These are phyloP conservation scores for Steatornis caripensis DNA, from an alignment of 2,113 vertebrate species.

Conservation along the genomic window DNA sequence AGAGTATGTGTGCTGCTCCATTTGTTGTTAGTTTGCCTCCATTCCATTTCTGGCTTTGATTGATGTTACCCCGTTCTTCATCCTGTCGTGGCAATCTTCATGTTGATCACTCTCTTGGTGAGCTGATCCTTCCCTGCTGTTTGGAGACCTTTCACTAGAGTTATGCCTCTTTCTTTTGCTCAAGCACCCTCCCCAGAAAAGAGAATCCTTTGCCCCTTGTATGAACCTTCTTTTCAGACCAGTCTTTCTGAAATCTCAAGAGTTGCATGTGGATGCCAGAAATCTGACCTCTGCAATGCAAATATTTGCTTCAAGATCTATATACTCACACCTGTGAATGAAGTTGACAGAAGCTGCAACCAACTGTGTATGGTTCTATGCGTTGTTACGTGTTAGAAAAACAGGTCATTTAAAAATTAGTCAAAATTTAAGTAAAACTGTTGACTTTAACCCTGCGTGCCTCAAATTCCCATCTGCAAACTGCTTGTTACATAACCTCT, in stretches of 20 bases:
- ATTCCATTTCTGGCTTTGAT: neutral
- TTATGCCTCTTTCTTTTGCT: neutral
- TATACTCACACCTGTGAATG: neutral
- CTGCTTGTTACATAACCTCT: neutral
- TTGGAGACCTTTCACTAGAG: neutral
- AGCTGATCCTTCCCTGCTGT: neutral
- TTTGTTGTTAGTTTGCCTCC: neutral
- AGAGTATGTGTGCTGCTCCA: neutral
- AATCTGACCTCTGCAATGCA: neutral
- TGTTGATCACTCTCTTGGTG: neutral
- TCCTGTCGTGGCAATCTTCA: neutral
- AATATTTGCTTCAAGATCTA: neutral
- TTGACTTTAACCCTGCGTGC: neutral
- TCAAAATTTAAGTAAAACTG: neutral
- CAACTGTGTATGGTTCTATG: fast-evolving
- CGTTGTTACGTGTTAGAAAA: fast-evolving
- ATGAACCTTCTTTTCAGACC: neutral
- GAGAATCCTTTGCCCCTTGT: neutral
- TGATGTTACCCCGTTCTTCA: neutral
- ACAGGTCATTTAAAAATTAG: neutral
- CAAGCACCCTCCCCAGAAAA: neutral
- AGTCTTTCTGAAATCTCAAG: neutral
- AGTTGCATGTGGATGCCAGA: neutral
- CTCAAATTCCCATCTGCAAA: neutral
- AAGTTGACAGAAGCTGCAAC: neutral